Evolutionary conservation across 2,888 invertebrate genomes (phyloP).

Genomic region (Nomada fabriciana): DNA sequence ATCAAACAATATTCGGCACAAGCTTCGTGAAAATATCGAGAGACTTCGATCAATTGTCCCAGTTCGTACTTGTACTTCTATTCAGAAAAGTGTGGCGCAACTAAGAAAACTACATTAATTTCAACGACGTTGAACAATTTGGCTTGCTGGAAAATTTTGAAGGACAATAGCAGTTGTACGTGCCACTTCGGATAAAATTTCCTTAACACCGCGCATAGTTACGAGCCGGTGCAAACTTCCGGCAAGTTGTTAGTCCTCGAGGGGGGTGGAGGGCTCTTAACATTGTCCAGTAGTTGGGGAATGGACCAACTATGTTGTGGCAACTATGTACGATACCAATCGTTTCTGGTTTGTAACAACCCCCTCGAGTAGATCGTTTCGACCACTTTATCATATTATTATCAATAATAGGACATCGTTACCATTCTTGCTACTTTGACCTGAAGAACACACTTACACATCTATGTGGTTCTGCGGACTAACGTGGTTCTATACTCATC

Average conservation of each 20-base stretch:
- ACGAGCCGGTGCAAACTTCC: conserved; percentile 49
- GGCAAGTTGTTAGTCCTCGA: conserved; percentile 54
- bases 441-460: too few species aligned
- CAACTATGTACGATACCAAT: conserved; percentile 66
- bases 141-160: conserved; percentile 35
- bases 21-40: not conserved
- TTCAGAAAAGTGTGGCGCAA: not conserved
- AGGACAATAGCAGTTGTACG: conserved; percentile 49
- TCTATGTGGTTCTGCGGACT: too few species aligned
- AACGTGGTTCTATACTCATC: too few species aligned
- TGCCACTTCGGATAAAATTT: conserved; percentile 54
- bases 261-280: conserved; percentile 45
- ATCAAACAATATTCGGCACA: not conserved
- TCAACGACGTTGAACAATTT: conserved; percentile 3
- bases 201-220: conserved; percentile 57
- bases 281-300: conserved; percentile 52
- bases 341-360: conserved; percentile 49
- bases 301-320: conserved; percentile 61
- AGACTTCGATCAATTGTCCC: not conserved
- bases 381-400: conserved; percentile 49
- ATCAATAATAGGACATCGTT: conserved; percentile 42
- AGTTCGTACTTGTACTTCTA: not conserved
- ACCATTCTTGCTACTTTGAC: conserved; percentile 8
- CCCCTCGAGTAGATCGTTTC: conserved; percentile 51
- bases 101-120: conserved; percentile 41